Base-by-base conservation (phyloP, 2,113 vertebrate genomes). In the Macaca mulatta region DNA sequence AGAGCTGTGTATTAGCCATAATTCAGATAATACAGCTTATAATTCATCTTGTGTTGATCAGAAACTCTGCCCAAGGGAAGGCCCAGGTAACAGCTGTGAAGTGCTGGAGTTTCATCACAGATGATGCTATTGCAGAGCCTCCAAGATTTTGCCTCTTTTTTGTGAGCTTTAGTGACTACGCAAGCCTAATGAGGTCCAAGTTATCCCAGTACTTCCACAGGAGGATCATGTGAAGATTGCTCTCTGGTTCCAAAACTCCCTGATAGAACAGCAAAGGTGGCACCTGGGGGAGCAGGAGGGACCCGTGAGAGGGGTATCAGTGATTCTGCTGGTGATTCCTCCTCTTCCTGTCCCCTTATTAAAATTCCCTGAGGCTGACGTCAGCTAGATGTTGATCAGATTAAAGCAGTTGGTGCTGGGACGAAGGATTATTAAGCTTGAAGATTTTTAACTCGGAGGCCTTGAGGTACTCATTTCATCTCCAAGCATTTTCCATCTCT, bases 181-280 rank as follows among this genome's bases (percentile, higher is more conserved):
- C 55, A 45, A 25, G 2, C 70, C 38, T 30, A 1, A 8, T 6
- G 6, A 69, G 20, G 52, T 8, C 50, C 25, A 8, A 2, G 67
- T 18, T 78, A 10, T 27, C 13, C 57, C 4, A 3, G 64, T 22
- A 8, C 22, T 52, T 61, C 48, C 0, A 0, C 0, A 2, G 4
- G 30, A 82, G 32, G 27, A 14, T 59, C 27, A 0, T 6, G 4
- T 27, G 57, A 32, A 25, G 25, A 18, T 52, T 3, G 40, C 32
- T 88, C 38, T 30, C 2, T 9, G 25, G 75, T 22, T n/a, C 40
- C 74, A 35, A 30, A 88, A 55, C 38, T 12, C 79, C 74, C 12
- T 84, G 55, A 11, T 14, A 57, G 83, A n/a, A 78, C 17, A 59
- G 11, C 11, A 10, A 27, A 61, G 74, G 27, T 40, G 17, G 48